A percentile compares a stretch with the other conserved stretches of the same genome.
These are phyloP conservation scores for Hoplodrina ambigua DNA, from an alignment of 2,888 invertebrate species.

Conservation along the genomic window DNA sequence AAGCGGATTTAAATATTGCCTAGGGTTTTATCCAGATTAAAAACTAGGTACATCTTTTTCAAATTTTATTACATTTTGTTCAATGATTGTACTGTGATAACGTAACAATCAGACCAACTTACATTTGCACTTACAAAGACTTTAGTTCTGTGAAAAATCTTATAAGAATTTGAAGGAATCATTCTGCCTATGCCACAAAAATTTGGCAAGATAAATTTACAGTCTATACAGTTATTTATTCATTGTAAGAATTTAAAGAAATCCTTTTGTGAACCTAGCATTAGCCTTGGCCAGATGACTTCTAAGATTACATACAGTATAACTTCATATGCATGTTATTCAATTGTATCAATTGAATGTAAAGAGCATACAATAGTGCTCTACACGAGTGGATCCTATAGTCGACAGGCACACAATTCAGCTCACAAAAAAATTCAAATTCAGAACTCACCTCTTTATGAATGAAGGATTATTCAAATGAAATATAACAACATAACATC, in stretches of 20 bases:
- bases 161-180: too few species aligned
- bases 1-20: too few species aligned
- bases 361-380: slow-evolving; percentile 21
- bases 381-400: neutral
- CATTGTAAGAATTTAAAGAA: neutral
- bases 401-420: too few species aligned
- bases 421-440: too few species aligned
- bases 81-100: neutral
- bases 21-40: too few species aligned
- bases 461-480: too few species aligned
- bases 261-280: too few species aligned
- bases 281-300: slow-evolving; percentile 2
- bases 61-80: neutral
- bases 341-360: slow-evolving; percentile 44
- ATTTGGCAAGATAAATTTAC: too few species aligned
- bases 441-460: too few species aligned
- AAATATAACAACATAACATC: too few species aligned
- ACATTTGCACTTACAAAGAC: neutral
- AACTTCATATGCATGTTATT: slow-evolving; percentile 20
- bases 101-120: neutral
- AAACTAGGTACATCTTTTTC: too few species aligned
- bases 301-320: slow-evolving; percentile 2
- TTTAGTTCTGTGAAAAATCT: neutral
- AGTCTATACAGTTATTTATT: neutral
- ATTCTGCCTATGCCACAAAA: too few species aligned